Evolutionary conservation across 2,113 vertebrate species (phyloP), one percentile per base, ranked within the genome.

Genomic region (Orthochromis indermauri): DNA sequence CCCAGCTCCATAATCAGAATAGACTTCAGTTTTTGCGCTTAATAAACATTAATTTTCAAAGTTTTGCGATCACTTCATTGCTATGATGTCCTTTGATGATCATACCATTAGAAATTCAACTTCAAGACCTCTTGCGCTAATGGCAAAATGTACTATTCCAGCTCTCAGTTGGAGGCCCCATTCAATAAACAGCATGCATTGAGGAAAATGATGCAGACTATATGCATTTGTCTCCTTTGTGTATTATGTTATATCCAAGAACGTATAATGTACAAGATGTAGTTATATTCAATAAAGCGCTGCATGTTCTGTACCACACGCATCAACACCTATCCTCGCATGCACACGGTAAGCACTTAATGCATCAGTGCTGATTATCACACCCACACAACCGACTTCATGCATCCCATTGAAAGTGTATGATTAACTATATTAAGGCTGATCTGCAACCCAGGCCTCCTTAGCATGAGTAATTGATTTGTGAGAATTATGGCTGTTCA

Each of bases 391-490:
- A 91, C 84, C 87, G 86, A 89, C 89, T 93, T 54, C 76, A 89
- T 90, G 88, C 87, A 45, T 91, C 84, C 89, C 81, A 86, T 91
- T 92, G 87, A 93, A 93, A 94, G 85, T 91, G 86, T 91, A 88
- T 89, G 92, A 94, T 93, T 92, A 92, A 93, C 83, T 90, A 87
- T 85, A 91, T 90, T 84, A 89, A 45, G 59, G 84, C 54, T 89
- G 94, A 94, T 91, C 84, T 92, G 87, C 82, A 94, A 86, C 73
- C 71, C 86, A 84, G 93, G 88, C 88, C 90, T 92, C 82, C 80
- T 95, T 93, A 94, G 90, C 90, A 94, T 89, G 86, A 93, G 94
- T 93, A 96, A 95, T 93, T 95, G 92, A 96, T 96, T 95, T 90
- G 86, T 19, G 83, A 93, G 93, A 93, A 96, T 95, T 94, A 94